Conservation (phyloP, 1,140 invertebrate genomes). For the Drosophila repleta region DNA sequence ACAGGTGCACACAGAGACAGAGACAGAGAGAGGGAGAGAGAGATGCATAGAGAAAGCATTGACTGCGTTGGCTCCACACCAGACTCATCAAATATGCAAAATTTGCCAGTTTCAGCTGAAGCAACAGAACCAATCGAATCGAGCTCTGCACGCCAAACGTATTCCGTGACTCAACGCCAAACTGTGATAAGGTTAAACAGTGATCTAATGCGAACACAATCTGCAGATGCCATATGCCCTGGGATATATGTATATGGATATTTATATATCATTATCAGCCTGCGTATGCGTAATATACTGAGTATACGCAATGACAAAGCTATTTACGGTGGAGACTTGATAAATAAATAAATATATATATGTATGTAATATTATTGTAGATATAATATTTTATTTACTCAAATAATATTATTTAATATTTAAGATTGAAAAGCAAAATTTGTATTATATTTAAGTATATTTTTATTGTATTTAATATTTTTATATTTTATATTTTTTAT, state of each 20-base stretch:
- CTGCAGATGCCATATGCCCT: neutral
- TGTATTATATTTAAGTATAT: no score
- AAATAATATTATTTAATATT: no score
- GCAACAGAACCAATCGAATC: constrained; percentile 21
- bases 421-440: no score
- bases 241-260: no score
- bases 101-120: constrained; percentile 52
- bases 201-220: neutral
- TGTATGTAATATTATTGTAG: no score
- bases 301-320: no score
- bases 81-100: constrained; percentile 76
- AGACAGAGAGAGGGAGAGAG: constrained; percentile 6
- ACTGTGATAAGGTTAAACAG: neutral
- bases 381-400: no score
- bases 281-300: no score
- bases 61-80: constrained; percentile 7
- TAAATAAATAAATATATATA: no score
- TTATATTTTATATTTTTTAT: no score
- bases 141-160: constrained; percentile 41
- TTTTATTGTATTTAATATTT: no score
- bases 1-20: constrained; percentile 20
- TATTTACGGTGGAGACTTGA: no score
- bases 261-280: neutral
- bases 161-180: constrained; percentile 14
- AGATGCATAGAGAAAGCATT: constrained; percentile 22